Evolutionary conservation across 2,113 vertebrate species (phyloP), one percentile per base, ranked within the genome.

Genomic region (Junco hyemalis): DNA sequence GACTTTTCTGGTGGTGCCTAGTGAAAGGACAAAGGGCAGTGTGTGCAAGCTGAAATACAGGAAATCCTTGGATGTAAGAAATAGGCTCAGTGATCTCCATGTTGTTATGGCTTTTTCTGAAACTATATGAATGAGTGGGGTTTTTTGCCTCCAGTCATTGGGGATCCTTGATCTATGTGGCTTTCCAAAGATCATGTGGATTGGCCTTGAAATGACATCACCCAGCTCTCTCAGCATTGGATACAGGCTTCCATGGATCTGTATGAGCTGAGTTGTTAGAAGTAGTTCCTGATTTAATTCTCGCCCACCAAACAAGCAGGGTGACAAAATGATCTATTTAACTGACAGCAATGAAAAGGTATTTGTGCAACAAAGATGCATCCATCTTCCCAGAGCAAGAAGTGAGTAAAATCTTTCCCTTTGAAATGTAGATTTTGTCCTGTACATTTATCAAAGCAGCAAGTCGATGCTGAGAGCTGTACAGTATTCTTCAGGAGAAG

Each of bases 61-160:
- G 16, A n/a, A 59, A 64, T 61, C 38, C 10, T 72, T 38, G 26
- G 56, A n/a, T 64, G 3, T 54, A 22, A 76, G 44, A n/a, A 90
- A 69, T 12, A 24, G 53, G 3, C 17, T 93, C 18, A 29, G 8
- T 29, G 23, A 16, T 66, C 38, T 57, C 31, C 4, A 14, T 0
- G 5, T 20, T 42, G 33, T 50, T 92, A 36, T 54, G 35, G 38
- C n/a, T 81, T 76, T 85, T 88, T 47, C 28, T 85, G 44, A 51
- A 82, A 51, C 5, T 13, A 4, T 24, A 4, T n/a, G 9, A 60
- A 45, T 68, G 21, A 72, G 4, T 23, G 14, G 11, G 9, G 6
- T 0, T 50, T 65, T 72, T 16, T 6, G 5, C 16, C 17, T 64
- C 7, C 0, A 1, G 14, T 51, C 33, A n/a, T 4, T 23, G 23